Evolutionary conservation across 2,888 invertebrate genomes (phyloP), one percentile per base, ranked within the genome.

Genomic region (Rhaphigaster nebulosa): DNA sequence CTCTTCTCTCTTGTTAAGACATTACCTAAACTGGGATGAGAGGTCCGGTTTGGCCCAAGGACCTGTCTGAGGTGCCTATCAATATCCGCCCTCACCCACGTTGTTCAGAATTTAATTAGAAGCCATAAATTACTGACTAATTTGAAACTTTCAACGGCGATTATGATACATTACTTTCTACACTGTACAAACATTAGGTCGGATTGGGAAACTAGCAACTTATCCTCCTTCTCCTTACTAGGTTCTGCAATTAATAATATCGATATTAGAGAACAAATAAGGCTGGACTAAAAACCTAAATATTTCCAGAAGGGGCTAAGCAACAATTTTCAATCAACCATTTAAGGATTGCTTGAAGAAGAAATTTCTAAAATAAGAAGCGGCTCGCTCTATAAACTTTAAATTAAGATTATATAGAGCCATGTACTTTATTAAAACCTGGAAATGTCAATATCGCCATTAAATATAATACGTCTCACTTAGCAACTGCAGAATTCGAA

Each of bases 1-100:
- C 26, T 84, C 45, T 50, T 84, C 84, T 84, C 84, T 45, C 84
- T 50, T 84, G 45, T 84, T n/a, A 41, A 84, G 84, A 50, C 84
- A 84, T 84, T 84, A n/a, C 45, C 84, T 26, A n/a, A 84, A 84
- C 84, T 0, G 45, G 84, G 84, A 38, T 38, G 70, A 76, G 34
- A 38, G 65, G 70, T 76, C 70, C 38, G 34, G 70, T 76, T 38
- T 8, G 20, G 70, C 8, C 20, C 1, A 8, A 1, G 34, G 20
- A 76, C 70, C 70, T 76, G 70, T 10, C 34, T 1, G 34, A 3
- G 38, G 15, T 18, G 65, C 34, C 70, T 38, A 76, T 76, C 70
- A 76, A 76, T 76, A 20, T 76, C 70, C 70, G 20, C 26, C 70
- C 70, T 38, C 70, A 38, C 34, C 70, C 70, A 76, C 70, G 6